phyloP scores from a whole-genome alignment of 2,113 vertebrate genomes.

The Sphyrna mokarran region DNA sequence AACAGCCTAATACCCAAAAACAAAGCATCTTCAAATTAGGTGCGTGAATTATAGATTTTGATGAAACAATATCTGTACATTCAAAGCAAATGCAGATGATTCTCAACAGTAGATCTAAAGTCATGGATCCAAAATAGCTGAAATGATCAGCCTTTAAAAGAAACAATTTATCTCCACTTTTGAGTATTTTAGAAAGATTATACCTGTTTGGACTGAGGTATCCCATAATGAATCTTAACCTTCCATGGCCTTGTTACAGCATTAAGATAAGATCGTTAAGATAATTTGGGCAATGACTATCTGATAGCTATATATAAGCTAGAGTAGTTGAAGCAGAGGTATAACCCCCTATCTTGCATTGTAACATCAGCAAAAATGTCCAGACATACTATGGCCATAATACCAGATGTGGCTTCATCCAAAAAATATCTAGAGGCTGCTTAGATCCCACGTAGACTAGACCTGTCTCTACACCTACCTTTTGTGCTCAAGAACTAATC shows the following conservation, averaged over 20 bases:
- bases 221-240: not conserved
- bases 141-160: not conserved
- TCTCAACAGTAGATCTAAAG: not conserved
- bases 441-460: not conserved
- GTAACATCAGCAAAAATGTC: not conserved
- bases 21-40: too few relatives aligned
- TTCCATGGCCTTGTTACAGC: not conserved
- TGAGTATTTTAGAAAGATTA: not conserved
- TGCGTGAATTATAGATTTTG: too few relatives aligned
- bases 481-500: not conserved
- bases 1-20: too few relatives aligned
- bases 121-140: not conserved
- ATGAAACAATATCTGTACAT: too few relatives aligned
- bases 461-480: not conserved
- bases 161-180: too few relatives aligned
- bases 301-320: not conserved
- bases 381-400: not conserved
- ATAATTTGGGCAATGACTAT: not conserved
- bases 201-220: not conserved
- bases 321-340: not conserved
- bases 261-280: not conserved
- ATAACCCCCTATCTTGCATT: not conserved
- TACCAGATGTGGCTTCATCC: not conserved
- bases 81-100: too few relatives aligned
- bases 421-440: not conserved